Conservation (phyloP, 2,888 invertebrate species). For the Pachydiplax longipennis region DNA sequence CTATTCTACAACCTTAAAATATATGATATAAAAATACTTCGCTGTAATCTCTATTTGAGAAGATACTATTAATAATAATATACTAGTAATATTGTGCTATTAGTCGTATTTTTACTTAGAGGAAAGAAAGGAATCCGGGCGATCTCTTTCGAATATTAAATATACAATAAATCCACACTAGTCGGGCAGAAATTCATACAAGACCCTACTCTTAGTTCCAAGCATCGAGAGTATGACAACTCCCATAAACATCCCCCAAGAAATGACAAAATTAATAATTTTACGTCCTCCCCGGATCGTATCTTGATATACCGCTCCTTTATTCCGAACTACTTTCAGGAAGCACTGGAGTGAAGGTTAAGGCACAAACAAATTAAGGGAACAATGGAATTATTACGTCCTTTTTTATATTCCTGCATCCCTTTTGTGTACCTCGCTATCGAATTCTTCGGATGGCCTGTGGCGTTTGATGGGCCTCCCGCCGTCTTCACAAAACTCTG, state of each 20-base stretch:
- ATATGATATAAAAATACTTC: no score
- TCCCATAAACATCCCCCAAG: background rate
- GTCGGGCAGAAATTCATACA: background rate
- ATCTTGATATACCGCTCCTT: background rate
- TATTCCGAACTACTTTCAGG: background rate
- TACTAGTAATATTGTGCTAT: no score
- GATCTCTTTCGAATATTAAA: background rate
- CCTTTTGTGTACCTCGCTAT: background rate
- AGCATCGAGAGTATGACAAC: background rate
- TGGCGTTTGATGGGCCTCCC: background rate
- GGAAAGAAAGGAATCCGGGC: no score
- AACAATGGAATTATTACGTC: background rate
- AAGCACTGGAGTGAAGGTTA: background rate
- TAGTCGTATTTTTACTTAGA: no score
- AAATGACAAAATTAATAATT: background rate
- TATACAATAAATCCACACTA: background rate
- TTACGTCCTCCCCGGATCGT: background rate
- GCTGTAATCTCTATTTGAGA: no score
- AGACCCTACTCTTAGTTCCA: background rate
- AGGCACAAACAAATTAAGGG: constrained; percentile 1
- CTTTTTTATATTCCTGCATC: background rate
- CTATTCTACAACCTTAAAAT: no score
- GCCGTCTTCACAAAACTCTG: background rate
- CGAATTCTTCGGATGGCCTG: background rate
- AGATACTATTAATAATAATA: no score